These are phyloP conservation scores for Heliconius ismenius DNA, from an alignment of 2,888 invertebrate species.

Conservation along the genomic window DNA sequence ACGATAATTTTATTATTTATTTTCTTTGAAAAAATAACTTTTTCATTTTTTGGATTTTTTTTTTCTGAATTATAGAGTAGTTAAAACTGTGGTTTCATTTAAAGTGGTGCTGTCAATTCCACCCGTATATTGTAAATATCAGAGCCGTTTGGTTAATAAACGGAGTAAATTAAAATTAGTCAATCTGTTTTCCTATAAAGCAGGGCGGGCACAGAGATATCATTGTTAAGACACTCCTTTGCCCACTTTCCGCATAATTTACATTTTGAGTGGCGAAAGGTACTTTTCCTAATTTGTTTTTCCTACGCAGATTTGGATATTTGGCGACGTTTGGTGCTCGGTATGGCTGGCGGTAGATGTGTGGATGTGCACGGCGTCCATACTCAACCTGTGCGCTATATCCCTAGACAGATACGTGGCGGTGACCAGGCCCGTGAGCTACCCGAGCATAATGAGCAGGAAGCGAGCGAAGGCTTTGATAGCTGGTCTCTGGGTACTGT, in stretches of 20 bases:
- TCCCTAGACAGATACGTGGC: slow-evolving; percentile 97
- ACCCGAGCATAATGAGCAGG: slow-evolving; percentile 95
- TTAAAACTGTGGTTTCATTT: too few relatives aligned
- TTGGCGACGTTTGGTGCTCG: slow-evolving; percentile 97
- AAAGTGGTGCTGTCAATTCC: too few relatives aligned
- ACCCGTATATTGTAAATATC: neutral
- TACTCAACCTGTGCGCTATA: slow-evolving; percentile 97
- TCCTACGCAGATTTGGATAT: slow-evolving; percentile 92
- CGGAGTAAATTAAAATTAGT: neutral
- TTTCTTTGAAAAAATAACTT: too few relatives aligned
- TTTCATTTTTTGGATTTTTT: too few relatives aligned
- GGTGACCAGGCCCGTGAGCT: slow-evolving; percentile 96
- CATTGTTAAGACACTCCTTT: too few relatives aligned
- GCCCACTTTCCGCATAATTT: too few relatives aligned
- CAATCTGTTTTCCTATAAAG: neutral
- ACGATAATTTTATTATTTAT: too few relatives aligned
- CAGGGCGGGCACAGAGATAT: too few relatives aligned
- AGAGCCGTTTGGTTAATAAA: neutral
- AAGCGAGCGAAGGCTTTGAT: slow-evolving; percentile 92
- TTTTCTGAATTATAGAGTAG: too few relatives aligned
- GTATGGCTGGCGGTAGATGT: slow-evolving; percentile 98
- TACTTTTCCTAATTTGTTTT: neutral
- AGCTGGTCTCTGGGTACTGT: slow-evolving; percentile 96
- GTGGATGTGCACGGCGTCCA: slow-evolving; percentile 99
- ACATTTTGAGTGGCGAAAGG: too few relatives aligned